phyloP scores from a whole-genome alignment of 1,140 invertebrate species.

The Heliconius hermathena region DNA sequence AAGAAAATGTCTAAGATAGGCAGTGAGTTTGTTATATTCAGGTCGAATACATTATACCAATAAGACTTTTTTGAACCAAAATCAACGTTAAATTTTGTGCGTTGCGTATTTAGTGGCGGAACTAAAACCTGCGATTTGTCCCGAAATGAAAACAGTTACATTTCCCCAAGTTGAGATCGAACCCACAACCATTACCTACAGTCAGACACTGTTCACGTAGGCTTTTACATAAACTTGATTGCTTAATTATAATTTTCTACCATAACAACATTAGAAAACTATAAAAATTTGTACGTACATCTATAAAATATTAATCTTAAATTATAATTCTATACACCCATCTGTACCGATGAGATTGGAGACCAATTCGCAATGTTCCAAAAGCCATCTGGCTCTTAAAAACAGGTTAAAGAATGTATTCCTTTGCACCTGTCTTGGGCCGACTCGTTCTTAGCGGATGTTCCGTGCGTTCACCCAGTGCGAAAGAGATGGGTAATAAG shows the following conservation, averaged over 20 bases:
- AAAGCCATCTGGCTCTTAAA: conserved; percentile 42
- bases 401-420: conserved; percentile 59
- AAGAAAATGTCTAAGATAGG: neutral
- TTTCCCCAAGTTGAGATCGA: too few species aligned
- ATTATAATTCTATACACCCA: neutral
- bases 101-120: too few species aligned
- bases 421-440: conserved; percentile 63
- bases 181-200: too few species aligned
- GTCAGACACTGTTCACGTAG: too few species aligned
- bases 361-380: conserved; percentile 10
- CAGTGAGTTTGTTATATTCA: neutral
- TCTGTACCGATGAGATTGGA: conserved; percentile 2
- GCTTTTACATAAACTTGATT: too few species aligned
- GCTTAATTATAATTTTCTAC: too few species aligned
- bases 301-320: neutral
- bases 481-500: conserved; percentile 53
- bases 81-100: too few species aligned
- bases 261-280: neutral
- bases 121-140: too few species aligned
- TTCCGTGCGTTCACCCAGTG: conserved; percentile 59
- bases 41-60: neutral
- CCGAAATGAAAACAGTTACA: too few species aligned
- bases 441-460: conserved; percentile 64
- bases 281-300: neutral
- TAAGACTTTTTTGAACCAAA: too few species aligned